These are phyloP conservation scores for Lithophane ornitopus DNA, from an alignment of 2,888 invertebrate species.

Conservation along the genomic window DNA sequence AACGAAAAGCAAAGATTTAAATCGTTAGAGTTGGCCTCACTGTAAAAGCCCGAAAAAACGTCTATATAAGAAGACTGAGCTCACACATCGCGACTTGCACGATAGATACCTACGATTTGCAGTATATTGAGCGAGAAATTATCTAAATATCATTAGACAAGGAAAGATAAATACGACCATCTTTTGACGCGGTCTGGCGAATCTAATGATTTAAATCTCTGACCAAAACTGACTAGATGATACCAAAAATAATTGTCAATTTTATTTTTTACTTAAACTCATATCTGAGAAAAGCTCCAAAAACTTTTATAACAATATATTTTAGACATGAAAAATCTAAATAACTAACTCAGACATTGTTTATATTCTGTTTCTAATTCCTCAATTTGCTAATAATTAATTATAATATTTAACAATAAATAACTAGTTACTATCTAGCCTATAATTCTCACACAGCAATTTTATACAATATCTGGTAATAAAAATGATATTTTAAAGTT, in stretches of 20 bases:
- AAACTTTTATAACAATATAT: neutral
- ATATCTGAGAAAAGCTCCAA: neutral
- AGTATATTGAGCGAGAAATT: neutral
- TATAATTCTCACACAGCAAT: conserved; percentile 47
- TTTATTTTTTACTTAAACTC: neutral
- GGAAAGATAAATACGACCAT: neutral
- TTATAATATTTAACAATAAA: conserved; percentile 56
- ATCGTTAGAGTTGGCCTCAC: neutral
- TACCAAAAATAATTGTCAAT: neutral
- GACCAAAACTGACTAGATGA: neutral
- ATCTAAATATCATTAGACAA: neutral
- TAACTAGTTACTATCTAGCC: conserved; percentile 44
- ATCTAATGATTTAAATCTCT: neutral
- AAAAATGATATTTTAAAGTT: conserved; percentile 51
- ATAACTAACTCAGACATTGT: conserved; percentile 11
- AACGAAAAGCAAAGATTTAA: neutral
- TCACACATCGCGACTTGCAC: neutral
- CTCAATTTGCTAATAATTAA: conserved; percentile 22
- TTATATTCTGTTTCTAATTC: conserved; percentile 14
- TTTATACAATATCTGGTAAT: conserved; percentile 33
- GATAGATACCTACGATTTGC: neutral
- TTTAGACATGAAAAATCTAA: conserved; percentile 21
- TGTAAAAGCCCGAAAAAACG: no score
- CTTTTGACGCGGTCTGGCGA: no score
- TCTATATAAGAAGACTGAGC: neutral